Evolutionary conservation across 2,113 vertebrate species (phyloP), one percentile per base, ranked within the genome.

Genomic region (Anarrhichthys ocellatus): DNA sequence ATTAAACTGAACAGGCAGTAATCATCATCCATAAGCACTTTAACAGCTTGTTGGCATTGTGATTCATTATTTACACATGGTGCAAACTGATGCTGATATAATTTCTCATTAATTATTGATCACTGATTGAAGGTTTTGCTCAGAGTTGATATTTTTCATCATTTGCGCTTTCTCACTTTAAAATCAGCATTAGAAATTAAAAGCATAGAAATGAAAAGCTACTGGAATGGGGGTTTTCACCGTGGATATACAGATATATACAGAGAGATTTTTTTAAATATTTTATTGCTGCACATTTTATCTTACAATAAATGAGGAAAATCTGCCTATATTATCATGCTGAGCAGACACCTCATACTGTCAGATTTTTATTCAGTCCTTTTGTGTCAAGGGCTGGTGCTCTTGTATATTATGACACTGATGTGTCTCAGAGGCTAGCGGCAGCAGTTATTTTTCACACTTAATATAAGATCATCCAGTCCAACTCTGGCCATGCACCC

Each of bases 61-160:
- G 56, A 79, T 70, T 86, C 54, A 67, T 61, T 32, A 40, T 78
- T 36, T 85, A 63, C 54, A 71, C 5, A 24, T 64, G 59, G 27
- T 72, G 52, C 46, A 61, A 84, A 82, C 6, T 34, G 56, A 73
- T 81, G 64, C 76, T 66, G 59, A 70, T 73, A 61, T 84, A 34
- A 71, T 73, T 38, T 10, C 46, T 70, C n/a, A 65, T 93, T 63
- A 73, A 87, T 87, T 83, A 89, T 89, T 83, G 67, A 91, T 89
- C 34, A 52, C 11, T 27, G 73, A 72, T 40, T 58, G 65, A 81
- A 72, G 52, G 59, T 59, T 54, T 71, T 32, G 56, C 48, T 68
- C 11, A 14, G 14, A 58, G 18, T 46, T 65, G 40, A 77, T 52
- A 65, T 50, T 82, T 83, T 70, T 86, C 73, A 52, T 86, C 64